phyloP scores from a whole-genome alignment of 2,888 invertebrate genomes.

The Lasius fuliginosus region DNA sequence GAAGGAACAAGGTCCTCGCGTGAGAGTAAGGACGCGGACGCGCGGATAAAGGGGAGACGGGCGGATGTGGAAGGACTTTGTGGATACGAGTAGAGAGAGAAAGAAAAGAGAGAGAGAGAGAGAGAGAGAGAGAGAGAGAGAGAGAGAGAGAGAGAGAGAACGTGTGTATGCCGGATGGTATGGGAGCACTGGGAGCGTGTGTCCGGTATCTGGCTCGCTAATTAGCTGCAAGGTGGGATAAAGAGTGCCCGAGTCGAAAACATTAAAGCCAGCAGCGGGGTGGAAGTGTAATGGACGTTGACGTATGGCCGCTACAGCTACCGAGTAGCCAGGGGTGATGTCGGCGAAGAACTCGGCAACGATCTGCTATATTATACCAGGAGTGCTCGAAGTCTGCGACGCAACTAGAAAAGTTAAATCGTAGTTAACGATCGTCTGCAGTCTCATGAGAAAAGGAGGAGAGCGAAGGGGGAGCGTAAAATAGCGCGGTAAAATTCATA shows the following conservation, averaged over 20 bases:
- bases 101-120: too few species aligned
- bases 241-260: constrained; percentile 82
- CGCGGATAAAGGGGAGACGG: constrained; percentile 35
- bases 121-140: constrained; percentile 50
- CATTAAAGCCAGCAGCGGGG: constrained; percentile 79
- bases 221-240: constrained; percentile 84
- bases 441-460: constrained; percentile 16
- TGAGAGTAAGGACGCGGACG: constrained; percentile 37
- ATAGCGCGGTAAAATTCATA: constrained; percentile 11
- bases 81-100: constrained; percentile 58
- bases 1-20: constrained; percentile 57
- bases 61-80: constrained; percentile 69
- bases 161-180: constrained; percentile 62
- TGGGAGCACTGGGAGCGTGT: constrained; percentile 72
- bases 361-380: constrained; percentile 67
- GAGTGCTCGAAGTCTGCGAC: constrained; percentile 59
- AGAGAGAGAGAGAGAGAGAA: constrained; percentile 40
- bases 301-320: constrained; percentile 78
- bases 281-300: constrained; percentile 81
- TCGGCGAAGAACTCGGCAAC: constrained; percentile 72
- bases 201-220: constrained; percentile 82
- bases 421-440: constrained; percentile 37
- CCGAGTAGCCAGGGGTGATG: constrained; percentile 69
- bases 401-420: constrained; percentile 39
- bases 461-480: background rate